These are phyloP conservation scores for Drosophila tripunctata DNA, from an alignment of 2,888 invertebrate genomes.

Conservation along the genomic window DNA sequence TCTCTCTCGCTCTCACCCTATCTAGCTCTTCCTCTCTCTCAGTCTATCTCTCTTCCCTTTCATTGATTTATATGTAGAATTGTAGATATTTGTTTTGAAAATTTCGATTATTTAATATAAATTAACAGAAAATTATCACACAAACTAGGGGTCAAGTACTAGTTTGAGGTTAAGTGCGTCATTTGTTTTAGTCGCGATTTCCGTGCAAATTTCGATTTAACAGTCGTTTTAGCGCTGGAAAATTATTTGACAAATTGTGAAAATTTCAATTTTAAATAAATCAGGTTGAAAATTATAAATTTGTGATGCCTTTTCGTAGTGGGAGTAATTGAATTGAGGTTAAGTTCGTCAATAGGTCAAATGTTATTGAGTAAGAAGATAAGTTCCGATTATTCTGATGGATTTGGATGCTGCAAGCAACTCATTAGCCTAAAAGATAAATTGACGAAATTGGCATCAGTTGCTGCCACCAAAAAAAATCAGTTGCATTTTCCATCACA, in stretches of 20 bases:
- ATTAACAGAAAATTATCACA: too few species aligned
- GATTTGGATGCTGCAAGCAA: conserved; percentile 9
- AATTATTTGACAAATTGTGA: conserved; percentile 51
- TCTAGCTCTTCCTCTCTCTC: neutral
- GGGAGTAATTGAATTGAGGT: neutral
- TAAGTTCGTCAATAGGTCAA: conserved; percentile 41
- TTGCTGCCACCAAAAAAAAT: conserved; percentile 23
- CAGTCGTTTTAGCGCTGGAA: conserved; percentile 41
- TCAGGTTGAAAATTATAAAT: conserved; percentile 18
- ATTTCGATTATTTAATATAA: neutral
- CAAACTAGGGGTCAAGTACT: neutral
- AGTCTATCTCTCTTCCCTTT: neutral
- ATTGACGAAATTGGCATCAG: conserved; percentile 52
- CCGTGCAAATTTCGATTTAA: conserved; percentile 13
- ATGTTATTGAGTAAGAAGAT: neutral
- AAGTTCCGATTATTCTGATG: neutral
- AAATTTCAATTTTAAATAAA: conserved; percentile 49
- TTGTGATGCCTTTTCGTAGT: neutral
- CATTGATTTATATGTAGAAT: neutral
- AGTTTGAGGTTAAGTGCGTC: neutral
- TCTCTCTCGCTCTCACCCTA: neutral
- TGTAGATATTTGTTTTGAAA: too few species aligned
- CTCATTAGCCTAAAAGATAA: conserved; percentile 47
- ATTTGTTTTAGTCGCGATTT: conserved; percentile 1
- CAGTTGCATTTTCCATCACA: conserved; percentile 9